Evolutionary conservation across 2,797 vertebrate species (phyloP), one percentile per base, ranked within the genome.

Genomic region (Ceryle rudis): DNA sequence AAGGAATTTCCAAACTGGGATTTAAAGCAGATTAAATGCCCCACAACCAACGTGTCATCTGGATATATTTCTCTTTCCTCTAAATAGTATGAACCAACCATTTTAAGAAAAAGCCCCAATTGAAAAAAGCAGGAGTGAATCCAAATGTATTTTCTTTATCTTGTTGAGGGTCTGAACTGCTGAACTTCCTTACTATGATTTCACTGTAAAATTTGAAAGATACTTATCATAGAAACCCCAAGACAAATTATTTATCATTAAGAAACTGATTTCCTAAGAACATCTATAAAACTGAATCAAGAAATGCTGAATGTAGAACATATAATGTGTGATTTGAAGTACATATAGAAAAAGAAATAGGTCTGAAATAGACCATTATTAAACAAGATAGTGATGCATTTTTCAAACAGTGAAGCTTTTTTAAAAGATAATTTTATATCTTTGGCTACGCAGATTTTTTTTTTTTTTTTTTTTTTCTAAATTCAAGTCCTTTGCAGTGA

Each of bases 1-100:
- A 90, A 73, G 60, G 75, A 74, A 88, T 85, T 92, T 92, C 89
- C 90, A 93, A 90, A 31, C 29, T 42, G 44, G 91, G 49, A 74
- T 69, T 91, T 69, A 39, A 77, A 95, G 25, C 47, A 82, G 41
- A 64, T 87, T 3, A 81, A 66, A 72, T 41, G 42, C 39, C 70
- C 84, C 66, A 65, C 16, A 77, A 28, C 3, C 41, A 93, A 60
- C 2, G 5, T 49, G 31, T 67, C 46, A 55, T 55, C 58, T 92
- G 66, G 41, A 9, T 33, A 46, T 52, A 81, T 33, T 92, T 85
- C 69, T 72, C 58, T 41, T 83, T 91, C 52, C 60, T 86, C 26
- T 47, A 31, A 78, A 66, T 3, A 52, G 17, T 20, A 28, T 49
- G 84, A 92, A 65, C 26, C 37, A 83, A 77, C 66, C 29, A 69